A percentile compares a stretch with the other conserved stretches of the same genome.
These are phyloP conservation scores for Alitta virens DNA, from an alignment of 2,888 invertebrate species.

Conservation along the genomic window DNA sequence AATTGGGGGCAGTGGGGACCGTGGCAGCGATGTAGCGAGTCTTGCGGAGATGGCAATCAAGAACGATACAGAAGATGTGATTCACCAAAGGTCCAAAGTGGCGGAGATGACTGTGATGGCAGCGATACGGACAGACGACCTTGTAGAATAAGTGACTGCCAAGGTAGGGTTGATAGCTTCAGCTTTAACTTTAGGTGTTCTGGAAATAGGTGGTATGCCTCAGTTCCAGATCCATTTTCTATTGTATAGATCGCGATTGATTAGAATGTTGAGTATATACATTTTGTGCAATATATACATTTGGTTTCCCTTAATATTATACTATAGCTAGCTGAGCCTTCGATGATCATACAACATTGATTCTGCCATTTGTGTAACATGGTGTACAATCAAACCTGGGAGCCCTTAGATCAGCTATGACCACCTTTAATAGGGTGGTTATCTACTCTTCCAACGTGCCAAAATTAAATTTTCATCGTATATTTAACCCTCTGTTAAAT, in stretches of 20 bases:
- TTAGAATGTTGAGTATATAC: background rate
- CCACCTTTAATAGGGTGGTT: no score
- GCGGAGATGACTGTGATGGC: conserved; percentile 57
- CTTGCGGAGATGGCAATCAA: conserved; percentile 57
- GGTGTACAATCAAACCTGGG: no score
- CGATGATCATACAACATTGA: no score
- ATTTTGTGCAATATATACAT: no score
- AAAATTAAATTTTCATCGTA: no score
- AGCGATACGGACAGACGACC: conserved; percentile 52
- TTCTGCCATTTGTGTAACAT: no score
- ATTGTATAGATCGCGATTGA: no score
- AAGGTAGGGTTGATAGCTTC: conserved; percentile 30
- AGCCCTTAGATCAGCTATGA: no score
- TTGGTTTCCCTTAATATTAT: background rate
- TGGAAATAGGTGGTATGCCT: background rate
- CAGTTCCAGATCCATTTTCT: background rate
- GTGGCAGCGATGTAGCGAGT: conserved; percentile 58
- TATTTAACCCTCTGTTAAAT: no score
- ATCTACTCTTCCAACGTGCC: no score
- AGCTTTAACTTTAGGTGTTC: no score
- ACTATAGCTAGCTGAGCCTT: no score
- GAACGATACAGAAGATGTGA: conserved; percentile 57
- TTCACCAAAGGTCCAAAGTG: conserved; percentile 54
- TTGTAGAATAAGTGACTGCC: conserved; percentile 57
- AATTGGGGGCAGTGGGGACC: conserved; percentile 58